phyloP scores from a whole-genome alignment of 2,113 vertebrate species.

The Lophius piscatorius region DNA sequence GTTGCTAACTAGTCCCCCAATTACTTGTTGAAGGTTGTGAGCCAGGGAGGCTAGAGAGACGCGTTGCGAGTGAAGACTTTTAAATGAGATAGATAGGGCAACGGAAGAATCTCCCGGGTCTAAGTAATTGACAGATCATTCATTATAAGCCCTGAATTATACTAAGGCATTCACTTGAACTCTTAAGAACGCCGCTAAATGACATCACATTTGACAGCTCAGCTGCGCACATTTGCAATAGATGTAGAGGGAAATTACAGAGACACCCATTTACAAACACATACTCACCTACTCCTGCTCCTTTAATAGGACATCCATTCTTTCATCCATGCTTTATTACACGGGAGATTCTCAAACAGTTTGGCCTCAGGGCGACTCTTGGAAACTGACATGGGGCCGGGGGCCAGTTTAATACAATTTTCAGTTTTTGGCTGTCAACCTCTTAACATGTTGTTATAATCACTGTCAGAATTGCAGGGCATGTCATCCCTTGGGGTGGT shows the following conservation, averaged over 20 bases:
- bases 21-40: slow-evolving; percentile 52
- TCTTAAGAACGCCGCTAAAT: slow-evolving; percentile 18
- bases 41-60: slow-evolving; percentile 17
- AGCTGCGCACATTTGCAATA: neutral
- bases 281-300: slow-evolving; percentile 18
- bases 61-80: slow-evolving; percentile 27
- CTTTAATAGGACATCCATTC: slow-evolving; percentile 46
- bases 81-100: slow-evolving; percentile 65
- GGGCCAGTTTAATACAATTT: slow-evolving; percentile 57
- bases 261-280: slow-evolving; percentile 37
- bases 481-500: slow-evolving; percentile 43
- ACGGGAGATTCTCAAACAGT: slow-evolving; percentile 41
- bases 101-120: slow-evolving; percentile 33
- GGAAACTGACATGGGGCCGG: slow-evolving; percentile 57
- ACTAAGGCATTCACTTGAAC: slow-evolving; percentile 43
- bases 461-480: slow-evolving; percentile 29
- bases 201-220: slow-evolving; percentile 43
- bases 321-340: slow-evolving; percentile 39
- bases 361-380: slow-evolving; percentile 45
- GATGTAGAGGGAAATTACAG: slow-evolving; percentile 21
- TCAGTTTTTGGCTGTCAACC: slow-evolving; percentile 62
- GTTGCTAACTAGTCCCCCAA: slow-evolving; percentile 59
- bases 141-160: slow-evolving; percentile 53
- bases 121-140: slow-evolving; percentile 62
- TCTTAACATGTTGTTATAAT: slow-evolving; percentile 56